Evolutionary conservation across 2,797 vertebrate genomes (phyloP), one percentile per base, ranked within the genome.

Genomic region (Silurus lanzhouensis): DNA sequence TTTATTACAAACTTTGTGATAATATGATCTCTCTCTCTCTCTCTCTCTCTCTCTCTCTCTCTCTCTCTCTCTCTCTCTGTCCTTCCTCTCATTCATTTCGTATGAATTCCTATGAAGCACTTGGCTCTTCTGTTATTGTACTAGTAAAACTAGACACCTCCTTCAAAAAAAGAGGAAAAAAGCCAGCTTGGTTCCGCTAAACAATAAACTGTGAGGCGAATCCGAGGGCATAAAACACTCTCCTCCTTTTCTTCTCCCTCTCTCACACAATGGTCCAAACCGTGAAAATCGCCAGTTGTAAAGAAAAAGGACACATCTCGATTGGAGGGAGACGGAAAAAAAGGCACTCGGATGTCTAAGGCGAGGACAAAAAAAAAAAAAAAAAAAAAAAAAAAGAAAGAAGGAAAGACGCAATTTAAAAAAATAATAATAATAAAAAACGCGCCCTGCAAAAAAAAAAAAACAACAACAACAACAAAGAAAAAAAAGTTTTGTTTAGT

Each of bases 271-370:
- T 90, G 82, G 85, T 80, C 72, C 72, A 82, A 76, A 91, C 86
- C 89, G 91, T 92, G 90, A 86, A 91, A 91, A 92, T 89, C 82
- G 88, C 80, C 86, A 87, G 88, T 86, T 91, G 87, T 77, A 82
- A 79, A 89, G 90, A 90, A 87, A 38, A 84, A 61, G 55, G 61
- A 87, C 82, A 88, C 83, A 81, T 82, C 31, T 76, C 83, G 25
- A 85, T 8, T 44, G 77, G 81, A 71, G 90, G 60, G 60, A 58
- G 13, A 12, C 6, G 20, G 38, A 38, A 86, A n/a, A 44, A 46
- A 22, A 58, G 67, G 2, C 70, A 61, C 55, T 83, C 22, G 70
- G 82, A 20, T 64, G 72, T 83, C 82, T 44, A 46, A 31, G 27
- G 12, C 67, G 70, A 9, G 3, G 25, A n/a, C 17, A 64, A 64